Percentiles rank a stretch among this genome's conserved stretches.
Evolutionary conservation across 2,113 vertebrate genomes (phyloP).

Genomic region (Prinia subflava): DNA sequence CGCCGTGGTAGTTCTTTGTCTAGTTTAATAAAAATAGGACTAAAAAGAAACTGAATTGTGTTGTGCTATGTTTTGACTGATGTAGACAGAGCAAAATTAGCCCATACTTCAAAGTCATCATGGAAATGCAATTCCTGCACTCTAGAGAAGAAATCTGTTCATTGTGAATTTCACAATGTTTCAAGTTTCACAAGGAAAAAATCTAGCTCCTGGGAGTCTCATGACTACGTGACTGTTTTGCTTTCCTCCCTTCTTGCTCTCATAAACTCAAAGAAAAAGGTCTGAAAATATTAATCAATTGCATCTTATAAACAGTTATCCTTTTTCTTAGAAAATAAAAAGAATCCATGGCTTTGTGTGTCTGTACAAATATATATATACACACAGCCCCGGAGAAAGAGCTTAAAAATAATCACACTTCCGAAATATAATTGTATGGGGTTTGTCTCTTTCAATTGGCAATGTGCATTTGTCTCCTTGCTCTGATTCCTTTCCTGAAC

Average conservation of each 20-base stretch:
- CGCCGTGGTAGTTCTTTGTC: not conserved
- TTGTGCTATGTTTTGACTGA: slow-evolving; percentile 30
- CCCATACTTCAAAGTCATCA: not conserved
- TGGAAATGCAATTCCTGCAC: not conserved
- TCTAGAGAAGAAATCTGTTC: slow-evolving; percentile 18
- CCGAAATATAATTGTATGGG: not conserved
- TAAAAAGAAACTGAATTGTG: slow-evolving; percentile 8
- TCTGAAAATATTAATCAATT: not conserved
- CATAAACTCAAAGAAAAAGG: not conserved
- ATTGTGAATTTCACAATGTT: not conserved
- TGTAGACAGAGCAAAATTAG: not conserved
- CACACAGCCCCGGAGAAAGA: not conserved
- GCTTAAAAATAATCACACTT: slow-evolving; percentile 14
- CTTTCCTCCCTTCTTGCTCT: not conserved
- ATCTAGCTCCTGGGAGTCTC: not conserved
- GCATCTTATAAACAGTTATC: not conserved
- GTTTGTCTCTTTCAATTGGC: not conserved
- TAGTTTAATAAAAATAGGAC: not conserved
- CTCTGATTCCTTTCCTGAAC: not conserved
- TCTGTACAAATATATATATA: not conserved
- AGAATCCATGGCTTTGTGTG: not conserved
- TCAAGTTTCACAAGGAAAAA: not conserved
- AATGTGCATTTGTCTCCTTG: not conserved
- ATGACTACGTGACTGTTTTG: not conserved
- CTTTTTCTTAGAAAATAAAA: not conserved